Evolutionary conservation across 2,113 vertebrate genomes (phyloP).

Genomic region (Silurus asotus): DNA sequence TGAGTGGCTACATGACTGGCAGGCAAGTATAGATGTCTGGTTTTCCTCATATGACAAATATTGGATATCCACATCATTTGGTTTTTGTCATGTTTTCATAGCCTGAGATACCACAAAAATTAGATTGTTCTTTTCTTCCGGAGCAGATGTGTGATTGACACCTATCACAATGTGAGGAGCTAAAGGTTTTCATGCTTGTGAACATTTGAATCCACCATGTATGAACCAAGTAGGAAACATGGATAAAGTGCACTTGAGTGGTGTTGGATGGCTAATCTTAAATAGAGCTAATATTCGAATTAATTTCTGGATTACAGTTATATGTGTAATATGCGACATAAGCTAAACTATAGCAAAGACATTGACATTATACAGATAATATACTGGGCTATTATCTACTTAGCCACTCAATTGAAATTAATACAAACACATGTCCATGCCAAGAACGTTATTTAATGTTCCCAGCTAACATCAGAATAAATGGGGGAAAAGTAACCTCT

Average conservation of each 20-base stretch:
- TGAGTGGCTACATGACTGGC: neutral
- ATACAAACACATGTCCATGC: no score
- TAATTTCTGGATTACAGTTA: neutral
- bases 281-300: neutral
- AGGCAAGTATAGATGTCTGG: neutral
- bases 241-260: neutral
- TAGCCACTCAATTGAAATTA: no score
- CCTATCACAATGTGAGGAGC: neutral
- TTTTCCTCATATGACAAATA: neutral
- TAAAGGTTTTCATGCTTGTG: neutral
- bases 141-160: neutral
- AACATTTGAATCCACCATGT: neutral
- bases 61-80: neutral
- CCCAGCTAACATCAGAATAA: no score
- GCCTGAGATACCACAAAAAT: neutral
- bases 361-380: neutral
- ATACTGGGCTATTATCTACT: no score
- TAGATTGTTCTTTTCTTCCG: neutral
- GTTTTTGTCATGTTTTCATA: neutral
- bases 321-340: neutral
- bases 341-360: neutral
- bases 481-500: no score
- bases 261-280: neutral
- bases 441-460: no score
- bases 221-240: neutral